Evolutionary conservation across 2,888 invertebrate species (phyloP).

Genomic region (Rhaphigaster nebulosa): DNA sequence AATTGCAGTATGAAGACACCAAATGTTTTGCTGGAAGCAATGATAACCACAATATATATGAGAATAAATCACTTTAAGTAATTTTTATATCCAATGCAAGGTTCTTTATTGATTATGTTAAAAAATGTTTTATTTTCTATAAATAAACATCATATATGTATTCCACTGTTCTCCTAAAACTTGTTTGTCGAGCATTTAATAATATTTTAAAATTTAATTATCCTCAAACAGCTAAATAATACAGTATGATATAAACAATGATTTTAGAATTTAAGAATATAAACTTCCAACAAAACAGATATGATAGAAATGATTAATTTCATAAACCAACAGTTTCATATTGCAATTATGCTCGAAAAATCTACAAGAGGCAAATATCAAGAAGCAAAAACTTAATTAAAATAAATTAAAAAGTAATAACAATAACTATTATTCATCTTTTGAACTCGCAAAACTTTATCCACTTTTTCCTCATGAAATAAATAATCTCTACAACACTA

Average conservation of each 20-base stretch:
- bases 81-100: not conserved
- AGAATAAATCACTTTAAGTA: not conserved
- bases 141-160: not conserved
- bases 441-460: not conserved
- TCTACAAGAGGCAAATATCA: not conserved
- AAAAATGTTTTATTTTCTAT: not conserved
- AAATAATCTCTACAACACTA: slow-evolving; percentile 5
- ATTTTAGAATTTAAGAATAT: not conserved
- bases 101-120: not conserved
- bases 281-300: not conserved
- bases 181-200: not conserved
- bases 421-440: not conserved
- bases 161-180: not conserved
- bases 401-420: not conserved
- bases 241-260: not conserved
- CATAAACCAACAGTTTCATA: not conserved
- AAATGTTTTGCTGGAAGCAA: not conserved
- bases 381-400: not conserved
- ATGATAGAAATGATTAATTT: not conserved
- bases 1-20: not conserved
- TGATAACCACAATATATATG: not conserved
- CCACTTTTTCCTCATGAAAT: not conserved
- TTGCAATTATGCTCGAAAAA: not conserved
- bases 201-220: not conserved
- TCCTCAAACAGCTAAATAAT: not conserved